phyloP scores from a whole-genome alignment of 2,113 vertebrate genomes.

The Hepsetus odoe region DNA sequence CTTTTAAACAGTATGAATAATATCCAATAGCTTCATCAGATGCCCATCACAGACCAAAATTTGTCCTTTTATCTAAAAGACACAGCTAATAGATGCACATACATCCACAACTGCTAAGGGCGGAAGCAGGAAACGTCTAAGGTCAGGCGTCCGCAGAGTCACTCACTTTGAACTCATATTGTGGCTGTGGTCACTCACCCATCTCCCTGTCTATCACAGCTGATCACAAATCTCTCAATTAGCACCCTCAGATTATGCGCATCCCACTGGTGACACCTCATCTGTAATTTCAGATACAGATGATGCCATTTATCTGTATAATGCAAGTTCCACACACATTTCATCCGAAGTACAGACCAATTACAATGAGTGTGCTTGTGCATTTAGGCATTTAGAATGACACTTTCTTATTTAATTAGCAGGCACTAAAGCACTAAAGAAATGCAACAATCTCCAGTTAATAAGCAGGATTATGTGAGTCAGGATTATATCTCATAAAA shows the following conservation, averaged over 20 bases:
- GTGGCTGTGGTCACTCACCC: constrained; percentile 48
- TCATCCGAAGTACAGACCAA: neutral
- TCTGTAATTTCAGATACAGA: neutral
- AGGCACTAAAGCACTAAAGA: too few species aligned
- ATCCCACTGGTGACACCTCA: neutral
- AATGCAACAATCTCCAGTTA: too few species aligned
- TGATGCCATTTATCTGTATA: neutral
- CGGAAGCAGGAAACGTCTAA: constrained; percentile 40
- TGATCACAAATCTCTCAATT: constrained; percentile 34
- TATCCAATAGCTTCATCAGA: neutral
- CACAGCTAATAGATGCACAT: constrained; percentile 4
- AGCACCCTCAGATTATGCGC: constrained; percentile 9
- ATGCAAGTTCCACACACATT: neutral
- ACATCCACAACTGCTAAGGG: neutral
- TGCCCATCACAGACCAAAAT: neutral
- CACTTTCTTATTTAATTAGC: too few species aligned
- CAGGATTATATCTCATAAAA: too few species aligned
- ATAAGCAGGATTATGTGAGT: too few species aligned
- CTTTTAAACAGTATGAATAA: neutral
- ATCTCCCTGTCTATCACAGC: constrained; percentile 26
- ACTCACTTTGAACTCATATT: constrained; percentile 44
- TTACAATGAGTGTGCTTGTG: neutral
- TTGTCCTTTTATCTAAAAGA: neutral
- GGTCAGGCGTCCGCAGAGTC: constrained; percentile 49
- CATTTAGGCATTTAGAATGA: too few species aligned